Evolutionary conservation across 2,113 vertebrate genomes (phyloP).

Genomic region (Ictalurus punctatus): DNA sequence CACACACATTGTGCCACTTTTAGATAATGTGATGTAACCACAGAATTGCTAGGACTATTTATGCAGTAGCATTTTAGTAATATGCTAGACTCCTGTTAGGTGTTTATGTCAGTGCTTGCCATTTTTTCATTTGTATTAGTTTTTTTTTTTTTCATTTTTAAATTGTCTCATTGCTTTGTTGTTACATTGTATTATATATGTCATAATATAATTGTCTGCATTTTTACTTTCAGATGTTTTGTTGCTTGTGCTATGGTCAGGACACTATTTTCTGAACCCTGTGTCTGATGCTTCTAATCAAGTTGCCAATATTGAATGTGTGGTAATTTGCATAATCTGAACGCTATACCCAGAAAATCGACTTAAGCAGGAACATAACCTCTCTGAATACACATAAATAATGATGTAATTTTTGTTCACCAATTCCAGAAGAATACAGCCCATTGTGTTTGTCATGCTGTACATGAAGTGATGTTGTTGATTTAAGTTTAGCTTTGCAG

Average conservation of each 20-base stretch:
- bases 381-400: neutral
- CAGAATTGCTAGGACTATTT: neutral
- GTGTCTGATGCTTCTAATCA: neutral
- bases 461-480: neutral
- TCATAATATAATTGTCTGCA: too few species aligned
- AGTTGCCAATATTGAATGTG: neutral
- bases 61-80: neutral
- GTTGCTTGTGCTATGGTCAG: neutral
- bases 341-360: neutral
- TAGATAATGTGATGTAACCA: too few species aligned
- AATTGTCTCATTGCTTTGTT: neutral
- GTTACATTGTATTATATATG: neutral
- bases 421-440: neutral
- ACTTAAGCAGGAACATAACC: neutral
- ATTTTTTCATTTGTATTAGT: neutral
- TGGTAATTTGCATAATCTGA: neutral
- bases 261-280: neutral
- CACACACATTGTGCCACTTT: neutral
- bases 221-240: neutral
- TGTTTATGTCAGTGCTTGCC: neutral
- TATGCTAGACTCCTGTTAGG: neutral
- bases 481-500: neutral
- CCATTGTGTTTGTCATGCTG: neutral
- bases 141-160: neutral
- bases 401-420: neutral